These are phyloP conservation scores for Orcinus orca DNA, from an alignment of 2,113 vertebrate genomes.

Conservation along the genomic window DNA sequence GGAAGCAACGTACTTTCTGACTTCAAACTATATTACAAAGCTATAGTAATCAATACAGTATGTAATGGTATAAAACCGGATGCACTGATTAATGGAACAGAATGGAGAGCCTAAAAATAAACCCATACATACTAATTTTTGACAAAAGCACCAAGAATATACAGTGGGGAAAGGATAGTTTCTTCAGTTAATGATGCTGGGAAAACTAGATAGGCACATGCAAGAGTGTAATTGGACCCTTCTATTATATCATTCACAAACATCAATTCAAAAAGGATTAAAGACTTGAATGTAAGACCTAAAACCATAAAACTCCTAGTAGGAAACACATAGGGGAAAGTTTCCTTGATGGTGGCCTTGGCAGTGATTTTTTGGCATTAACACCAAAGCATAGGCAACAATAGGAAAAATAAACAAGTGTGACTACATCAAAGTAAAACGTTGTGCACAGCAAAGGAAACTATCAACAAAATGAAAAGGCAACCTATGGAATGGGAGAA, in stretches of 20 bases:
- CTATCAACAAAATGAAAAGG: too few relatives aligned
- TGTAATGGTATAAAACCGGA: background rate
- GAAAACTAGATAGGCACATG: background rate
- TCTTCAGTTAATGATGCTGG: background rate
- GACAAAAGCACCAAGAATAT: background rate
- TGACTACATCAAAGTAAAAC: too few relatives aligned
- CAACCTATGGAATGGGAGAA: too few relatives aligned
- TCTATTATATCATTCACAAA: background rate
- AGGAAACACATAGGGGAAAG: background rate
- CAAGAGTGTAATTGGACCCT: background rate
- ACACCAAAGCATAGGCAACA: too few relatives aligned
- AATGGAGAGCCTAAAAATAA: background rate
- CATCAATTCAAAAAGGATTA: background rate
- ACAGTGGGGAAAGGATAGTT: background rate
- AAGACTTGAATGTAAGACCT: background rate
- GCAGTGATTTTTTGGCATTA: too few relatives aligned
- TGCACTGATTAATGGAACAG: background rate
- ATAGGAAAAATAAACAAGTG: too few relatives aligned
- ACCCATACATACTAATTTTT: background rate
- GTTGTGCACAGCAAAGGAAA: too few relatives aligned
- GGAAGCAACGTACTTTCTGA: background rate
- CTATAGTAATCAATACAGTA: background rate
- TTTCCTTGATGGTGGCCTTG: background rate
- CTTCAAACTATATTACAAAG: background rate
- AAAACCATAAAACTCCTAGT: background rate